phyloP scores from a whole-genome alignment of 2,888 invertebrate species.

The Amiota communis region DNA sequence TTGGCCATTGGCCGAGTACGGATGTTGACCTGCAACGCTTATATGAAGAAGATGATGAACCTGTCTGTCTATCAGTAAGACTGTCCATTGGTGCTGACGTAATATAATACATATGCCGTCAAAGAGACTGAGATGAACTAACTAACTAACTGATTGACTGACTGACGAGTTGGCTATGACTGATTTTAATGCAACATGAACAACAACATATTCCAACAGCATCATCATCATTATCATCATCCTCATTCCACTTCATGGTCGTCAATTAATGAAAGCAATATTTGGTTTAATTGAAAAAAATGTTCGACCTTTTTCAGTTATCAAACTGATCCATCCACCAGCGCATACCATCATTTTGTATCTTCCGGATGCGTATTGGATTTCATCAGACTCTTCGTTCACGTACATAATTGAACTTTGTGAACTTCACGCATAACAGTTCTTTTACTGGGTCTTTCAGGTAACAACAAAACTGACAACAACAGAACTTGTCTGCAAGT shows the following conservation, averaged over 20 bases:
- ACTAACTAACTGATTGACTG: background rate
- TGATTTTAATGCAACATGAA: background rate
- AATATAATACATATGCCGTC: background rate
- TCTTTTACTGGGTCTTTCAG: background rate
- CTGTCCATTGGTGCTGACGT: conserved; percentile 3
- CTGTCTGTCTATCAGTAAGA: no score
- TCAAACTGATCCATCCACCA: no score
- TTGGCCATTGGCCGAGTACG: background rate
- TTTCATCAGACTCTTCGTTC: background rate
- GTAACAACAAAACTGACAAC: background rate
- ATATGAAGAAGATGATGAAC: no score
- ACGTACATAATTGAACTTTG: background rate
- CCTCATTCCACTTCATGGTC: background rate
- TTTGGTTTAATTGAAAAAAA: conserved; percentile 6
- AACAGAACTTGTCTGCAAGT: conserved; percentile 7
- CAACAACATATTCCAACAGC: background rate
- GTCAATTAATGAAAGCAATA: conserved; percentile 4
- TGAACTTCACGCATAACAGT: conserved; percentile 10
- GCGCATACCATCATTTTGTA: background rate
- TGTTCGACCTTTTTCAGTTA: background rate
- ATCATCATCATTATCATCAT: background rate
- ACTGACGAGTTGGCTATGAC: background rate
- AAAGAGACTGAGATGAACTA: background rate
- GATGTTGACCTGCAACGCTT: no score
- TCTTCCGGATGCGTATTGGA: conserved; percentile 14